A percentile compares a stretch with the other conserved stretches of the same genome.
Evolutionary conservation across 1,140 invertebrate species (phyloP).

Genomic region (Bombus picipes): DNA sequence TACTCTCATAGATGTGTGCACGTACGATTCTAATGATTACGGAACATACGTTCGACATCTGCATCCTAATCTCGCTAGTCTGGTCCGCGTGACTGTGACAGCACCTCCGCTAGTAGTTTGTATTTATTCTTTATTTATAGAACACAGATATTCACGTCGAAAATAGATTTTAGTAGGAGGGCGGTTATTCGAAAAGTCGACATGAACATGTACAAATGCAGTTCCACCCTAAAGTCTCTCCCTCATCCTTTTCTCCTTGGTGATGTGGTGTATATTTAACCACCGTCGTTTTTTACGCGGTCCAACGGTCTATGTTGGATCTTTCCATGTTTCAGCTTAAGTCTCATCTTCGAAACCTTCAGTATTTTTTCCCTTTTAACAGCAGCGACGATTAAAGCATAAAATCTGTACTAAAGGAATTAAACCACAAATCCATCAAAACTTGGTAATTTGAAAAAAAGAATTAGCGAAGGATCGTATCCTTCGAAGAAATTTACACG

Average conservation of each 20-base stretch:
- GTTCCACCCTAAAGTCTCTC: not conserved
- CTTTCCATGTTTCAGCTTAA: not conserved
- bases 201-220: not conserved
- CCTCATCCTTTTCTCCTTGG: not conserved
- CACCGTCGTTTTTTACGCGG: constrained; percentile 5
- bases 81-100: not conserved
- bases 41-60: constrained; percentile 4
- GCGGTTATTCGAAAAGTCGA: constrained; percentile 6
- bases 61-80: constrained; percentile 30
- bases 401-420: not conserved
- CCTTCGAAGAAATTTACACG: too few relatives aligned
- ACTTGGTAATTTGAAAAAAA: too few relatives aligned
- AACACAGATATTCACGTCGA: constrained; percentile 29
- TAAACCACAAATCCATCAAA: not conserved
- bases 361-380: not conserved
- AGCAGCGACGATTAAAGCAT: not conserved
- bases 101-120: not conserved
- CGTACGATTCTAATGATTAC: not conserved
- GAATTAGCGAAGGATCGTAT: too few relatives aligned
- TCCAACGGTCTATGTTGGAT: not conserved
- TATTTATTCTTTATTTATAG: constrained; percentile 35
- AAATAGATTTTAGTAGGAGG: constrained; percentile 39
- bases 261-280: constrained; percentile 28
- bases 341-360: not conserved
- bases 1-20: not conserved